Evolutionary conservation across 2,888 invertebrate genomes (phyloP).

Genomic region (Eueremaeus valkanovi): DNA sequence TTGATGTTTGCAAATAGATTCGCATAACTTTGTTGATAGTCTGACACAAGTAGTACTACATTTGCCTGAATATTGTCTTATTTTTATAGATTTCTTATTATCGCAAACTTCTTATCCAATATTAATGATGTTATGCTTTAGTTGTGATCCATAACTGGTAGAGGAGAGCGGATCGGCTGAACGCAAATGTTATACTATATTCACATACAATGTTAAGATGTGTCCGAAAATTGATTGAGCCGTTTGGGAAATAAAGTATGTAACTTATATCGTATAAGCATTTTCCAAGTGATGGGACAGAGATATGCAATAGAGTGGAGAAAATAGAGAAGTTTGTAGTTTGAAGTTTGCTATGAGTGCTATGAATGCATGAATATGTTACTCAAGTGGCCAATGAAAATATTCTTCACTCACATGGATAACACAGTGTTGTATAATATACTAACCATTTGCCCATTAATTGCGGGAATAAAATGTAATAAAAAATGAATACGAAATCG

Average conservation of each 20-base stretch:
- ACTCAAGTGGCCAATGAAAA: not conserved
- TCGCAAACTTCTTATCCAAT: not conserved
- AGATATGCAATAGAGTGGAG: not conserved
- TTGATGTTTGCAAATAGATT: not conserved
- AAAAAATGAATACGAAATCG: not conserved
- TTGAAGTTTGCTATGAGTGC: no score
- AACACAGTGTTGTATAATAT: no score
- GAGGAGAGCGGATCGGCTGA: not conserved
- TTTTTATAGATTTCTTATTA: not conserved
- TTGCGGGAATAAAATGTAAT: not conserved
- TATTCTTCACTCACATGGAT: not conserved
- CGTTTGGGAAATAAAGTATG: not conserved
- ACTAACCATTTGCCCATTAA: not conserved
- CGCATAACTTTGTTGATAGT: not conserved
- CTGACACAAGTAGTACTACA: no score
- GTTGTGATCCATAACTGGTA: not conserved
- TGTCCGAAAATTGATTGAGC: constrained; percentile 25
- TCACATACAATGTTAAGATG: not conserved
- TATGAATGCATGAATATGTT: not conserved
- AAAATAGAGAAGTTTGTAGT: no score
- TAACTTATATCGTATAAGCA: not conserved
- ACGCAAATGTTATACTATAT: not conserved
- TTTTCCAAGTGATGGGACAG: not conserved
- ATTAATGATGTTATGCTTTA: not conserved
- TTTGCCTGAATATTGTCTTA: not conserved